Conservation (phyloP, 2,113 vertebrate genomes). For the Mormyrus lacerda region DNA sequence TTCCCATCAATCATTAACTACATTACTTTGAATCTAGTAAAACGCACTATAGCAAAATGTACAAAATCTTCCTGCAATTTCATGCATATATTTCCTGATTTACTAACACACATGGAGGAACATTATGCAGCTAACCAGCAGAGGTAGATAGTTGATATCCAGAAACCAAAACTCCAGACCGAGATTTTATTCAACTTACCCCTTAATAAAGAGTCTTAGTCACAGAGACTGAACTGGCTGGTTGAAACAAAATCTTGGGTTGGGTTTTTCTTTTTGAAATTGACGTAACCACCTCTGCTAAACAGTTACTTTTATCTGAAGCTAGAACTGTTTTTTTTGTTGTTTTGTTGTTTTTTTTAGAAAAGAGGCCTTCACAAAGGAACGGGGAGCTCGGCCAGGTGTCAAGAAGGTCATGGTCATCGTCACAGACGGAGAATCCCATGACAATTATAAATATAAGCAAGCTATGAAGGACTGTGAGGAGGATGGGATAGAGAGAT, state of each 20-base stretch:
- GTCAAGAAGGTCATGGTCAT: slow-evolving; percentile 96
- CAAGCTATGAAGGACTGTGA: slow-evolving; percentile 71
- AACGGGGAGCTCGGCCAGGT: slow-evolving; percentile 73
- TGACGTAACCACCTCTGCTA: background rate
- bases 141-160: background rate
- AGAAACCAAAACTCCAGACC: background rate
- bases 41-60: background rate
- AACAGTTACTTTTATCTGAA: background rate
- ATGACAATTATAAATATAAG: slow-evolving; percentile 68
- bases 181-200: background rate
- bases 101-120: background rate
- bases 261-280: background rate
- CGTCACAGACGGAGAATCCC: slow-evolving; percentile 93
- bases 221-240: background rate
- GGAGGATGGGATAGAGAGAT: slow-evolving; percentile 76
- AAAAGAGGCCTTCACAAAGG: slow-evolving; percentile 79
- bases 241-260: background rate
- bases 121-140: background rate
- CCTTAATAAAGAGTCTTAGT: background rate
- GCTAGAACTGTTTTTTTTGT: background rate
- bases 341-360: slow-evolving; percentile 43
- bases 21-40: background rate
- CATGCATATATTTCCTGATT: background rate
- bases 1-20: background rate
- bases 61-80: background rate